Percentiles rank a stretch among this genome's conserved stretches.
These are phyloP conservation scores for Zaprionus tsacasi DNA, from an alignment of 1,140 invertebrate genomes.

Conservation along the genomic window DNA sequence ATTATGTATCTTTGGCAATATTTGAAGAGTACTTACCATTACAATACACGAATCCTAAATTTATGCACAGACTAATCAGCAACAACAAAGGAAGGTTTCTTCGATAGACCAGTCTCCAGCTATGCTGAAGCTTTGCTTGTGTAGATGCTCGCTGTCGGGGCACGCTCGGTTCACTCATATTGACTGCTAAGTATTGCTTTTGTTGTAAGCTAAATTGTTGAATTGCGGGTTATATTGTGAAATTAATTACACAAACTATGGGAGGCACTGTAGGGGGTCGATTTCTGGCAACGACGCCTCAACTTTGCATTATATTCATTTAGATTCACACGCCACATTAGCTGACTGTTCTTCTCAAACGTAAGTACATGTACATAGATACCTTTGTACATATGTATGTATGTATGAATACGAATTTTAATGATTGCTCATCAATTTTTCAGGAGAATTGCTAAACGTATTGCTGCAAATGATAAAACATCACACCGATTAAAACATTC, in stretches of 20 bases:
- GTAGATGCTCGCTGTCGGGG: conserved; percentile 67
- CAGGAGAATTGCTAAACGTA: no score
- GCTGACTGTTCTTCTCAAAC: conserved; percentile 20
- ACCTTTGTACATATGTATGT: conserved; percentile 19
- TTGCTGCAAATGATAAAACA: no score
- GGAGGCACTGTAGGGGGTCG: conserved; percentile 45
- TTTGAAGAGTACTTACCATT: conserved; percentile 68
- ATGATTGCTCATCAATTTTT: no score
- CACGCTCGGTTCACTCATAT: conserved; percentile 74
- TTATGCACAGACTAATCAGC: conserved; percentile 69
- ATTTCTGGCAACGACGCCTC: conserved; percentile 18
- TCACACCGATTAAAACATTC: no score
- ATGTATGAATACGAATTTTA: conserved; percentile 28
- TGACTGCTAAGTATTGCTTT: conserved; percentile 66
- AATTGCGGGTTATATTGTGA: conserved; percentile 58
- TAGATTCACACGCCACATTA: conserved; percentile 47
- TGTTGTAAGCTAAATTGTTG: conserved; percentile 51
- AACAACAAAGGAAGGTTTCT: conserved; percentile 57
- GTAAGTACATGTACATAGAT: conserved; percentile 6
- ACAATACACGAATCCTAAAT: conserved; percentile 69
- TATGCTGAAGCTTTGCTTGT: conserved; percentile 20
- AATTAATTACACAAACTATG: conserved; percentile 74
- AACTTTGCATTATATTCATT: conserved; percentile 63
- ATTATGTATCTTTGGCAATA: conserved; percentile 55
- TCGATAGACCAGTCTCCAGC: conserved; percentile 37